Evolutionary conservation across 2,888 invertebrate species (phyloP).

Genomic region (Pediacus dermestoides): DNA sequence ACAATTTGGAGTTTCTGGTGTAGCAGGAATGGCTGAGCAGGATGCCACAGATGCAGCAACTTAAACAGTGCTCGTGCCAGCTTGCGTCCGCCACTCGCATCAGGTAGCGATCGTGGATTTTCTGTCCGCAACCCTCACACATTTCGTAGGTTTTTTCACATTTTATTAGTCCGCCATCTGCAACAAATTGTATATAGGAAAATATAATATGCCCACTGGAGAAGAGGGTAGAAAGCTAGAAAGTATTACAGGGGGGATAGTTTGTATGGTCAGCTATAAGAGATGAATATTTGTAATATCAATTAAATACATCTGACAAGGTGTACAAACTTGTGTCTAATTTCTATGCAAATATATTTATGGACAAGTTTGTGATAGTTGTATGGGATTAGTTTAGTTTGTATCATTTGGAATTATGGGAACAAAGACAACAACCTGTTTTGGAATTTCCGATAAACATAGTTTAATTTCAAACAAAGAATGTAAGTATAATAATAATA

Average conservation of each 20-base stretch:
- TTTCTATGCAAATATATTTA: not conserved
- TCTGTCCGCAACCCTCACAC: conserved; percentile 92
- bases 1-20: conserved; percentile 88
- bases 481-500: no score
- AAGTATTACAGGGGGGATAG: no score
- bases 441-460: no score
- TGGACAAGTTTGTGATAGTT: not conserved
- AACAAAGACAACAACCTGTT: no score
- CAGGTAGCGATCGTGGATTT: conserved; percentile 92
- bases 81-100: conserved; percentile 91
- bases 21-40: conserved; percentile 92
- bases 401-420: no score
- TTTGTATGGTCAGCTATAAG: no score
- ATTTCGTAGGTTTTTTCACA: conserved; percentile 80
- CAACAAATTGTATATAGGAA: conserved; percentile 24
- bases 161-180: conserved; percentile 58
- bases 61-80: conserved; percentile 96
- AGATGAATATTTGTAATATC: not conserved
- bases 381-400: not conserved
- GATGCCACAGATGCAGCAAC: conserved; percentile 90
- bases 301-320: conserved; percentile 1
- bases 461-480: no score
- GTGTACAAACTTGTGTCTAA: not conserved
- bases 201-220: conserved; percentile 9
- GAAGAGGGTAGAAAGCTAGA: not conserved